A percentile compares a stretch with the other conserved stretches of the same genome.
Conservation (phyloP, 2,113 vertebrate genomes). For the Melanerpes aurifrons region DNA sequence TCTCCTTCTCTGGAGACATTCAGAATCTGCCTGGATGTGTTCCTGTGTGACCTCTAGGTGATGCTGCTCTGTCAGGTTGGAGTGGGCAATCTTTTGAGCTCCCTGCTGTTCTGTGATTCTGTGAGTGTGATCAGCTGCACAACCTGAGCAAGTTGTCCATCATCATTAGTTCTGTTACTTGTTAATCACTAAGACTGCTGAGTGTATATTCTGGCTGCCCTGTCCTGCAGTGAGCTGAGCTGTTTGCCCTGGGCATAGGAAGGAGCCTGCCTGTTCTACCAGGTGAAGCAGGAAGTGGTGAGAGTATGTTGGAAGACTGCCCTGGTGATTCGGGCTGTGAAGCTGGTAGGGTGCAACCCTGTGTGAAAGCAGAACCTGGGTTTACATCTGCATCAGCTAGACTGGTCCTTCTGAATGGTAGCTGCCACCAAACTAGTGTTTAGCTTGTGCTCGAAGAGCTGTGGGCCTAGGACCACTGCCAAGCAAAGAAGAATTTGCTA, state of each 20-base stretch:
- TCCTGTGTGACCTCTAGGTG: too few relatives aligned
- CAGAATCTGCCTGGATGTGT: too few relatives aligned
- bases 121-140: neutral
- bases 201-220: neutral
- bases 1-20: too few relatives aligned
- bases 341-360: neutral
- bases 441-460: neutral
- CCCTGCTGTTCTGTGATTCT: too few relatives aligned
- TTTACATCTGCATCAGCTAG: neutral
- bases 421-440: rapidly evolving
- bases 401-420: neutral
- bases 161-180: neutral
- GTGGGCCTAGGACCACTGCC: neutral
- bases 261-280: neutral
- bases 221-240: neutral
- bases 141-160: neutral
- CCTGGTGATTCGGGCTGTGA: neutral
- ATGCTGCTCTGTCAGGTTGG: too few relatives aligned
- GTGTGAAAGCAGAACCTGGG: neutral
- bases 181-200: neutral
- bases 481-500: neutral
- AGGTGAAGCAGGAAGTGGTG: neutral
- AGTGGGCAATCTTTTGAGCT: too few relatives aligned
- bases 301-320: neutral
- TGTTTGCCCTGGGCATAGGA: neutral